These are phyloP conservation scores for Periparus ater DNA, from an alignment of 2,797 vertebrate species.

Conservation along the genomic window DNA sequence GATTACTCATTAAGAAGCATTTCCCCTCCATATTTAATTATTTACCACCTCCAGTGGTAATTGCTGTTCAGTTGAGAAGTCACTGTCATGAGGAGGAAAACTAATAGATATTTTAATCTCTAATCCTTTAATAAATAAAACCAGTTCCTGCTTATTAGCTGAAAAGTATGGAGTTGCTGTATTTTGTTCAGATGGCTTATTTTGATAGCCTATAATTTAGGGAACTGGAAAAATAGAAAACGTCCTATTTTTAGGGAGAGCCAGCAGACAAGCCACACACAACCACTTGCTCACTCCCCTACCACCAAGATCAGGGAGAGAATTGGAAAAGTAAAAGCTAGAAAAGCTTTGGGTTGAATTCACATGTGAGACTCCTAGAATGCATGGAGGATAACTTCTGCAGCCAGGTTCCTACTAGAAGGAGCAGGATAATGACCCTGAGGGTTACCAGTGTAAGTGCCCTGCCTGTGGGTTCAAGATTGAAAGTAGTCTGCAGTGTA, in stretches of 20 bases:
- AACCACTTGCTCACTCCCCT: rapidly evolving
- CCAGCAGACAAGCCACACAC: rapidly evolving
- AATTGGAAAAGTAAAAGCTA: background rate
- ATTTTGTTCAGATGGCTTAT: background rate
- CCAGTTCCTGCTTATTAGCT: background rate
- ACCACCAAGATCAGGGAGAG: rapidly evolving
- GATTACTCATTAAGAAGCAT: background rate
- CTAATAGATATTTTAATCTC: background rate
- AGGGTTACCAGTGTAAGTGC: background rate
- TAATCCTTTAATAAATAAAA: background rate
- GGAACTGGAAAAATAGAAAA: background rate
- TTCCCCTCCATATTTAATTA: background rate
- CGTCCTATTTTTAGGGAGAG: background rate
- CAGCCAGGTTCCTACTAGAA: background rate
- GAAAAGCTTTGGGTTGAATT: background rate
- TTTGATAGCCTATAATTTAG: background rate
- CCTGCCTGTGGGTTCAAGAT: background rate
- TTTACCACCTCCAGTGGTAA: background rate
- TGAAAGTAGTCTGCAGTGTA: background rate
- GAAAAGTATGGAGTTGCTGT: background rate
- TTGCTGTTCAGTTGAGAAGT: background rate
- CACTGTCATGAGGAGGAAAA: background rate
- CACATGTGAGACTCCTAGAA: background rate
- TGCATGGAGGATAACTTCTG: background rate
- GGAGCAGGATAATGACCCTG: background rate